Conservation (phyloP, 1,140 invertebrate species). For the Bradysia coprophila region DNA sequence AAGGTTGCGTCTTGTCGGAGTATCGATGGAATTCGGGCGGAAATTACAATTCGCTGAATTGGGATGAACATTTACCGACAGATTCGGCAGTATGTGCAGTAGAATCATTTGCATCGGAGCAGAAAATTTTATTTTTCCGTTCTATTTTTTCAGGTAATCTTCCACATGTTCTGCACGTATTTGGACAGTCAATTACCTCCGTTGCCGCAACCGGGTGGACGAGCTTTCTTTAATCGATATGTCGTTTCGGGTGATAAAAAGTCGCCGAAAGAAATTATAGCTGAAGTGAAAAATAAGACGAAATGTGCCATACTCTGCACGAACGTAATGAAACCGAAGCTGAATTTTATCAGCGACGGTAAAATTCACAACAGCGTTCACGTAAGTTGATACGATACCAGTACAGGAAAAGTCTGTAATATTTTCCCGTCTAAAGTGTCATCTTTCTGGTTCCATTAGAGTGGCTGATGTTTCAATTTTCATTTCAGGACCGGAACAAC, state of each 20-base stretch:
- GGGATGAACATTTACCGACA: slow-evolving; percentile 61
- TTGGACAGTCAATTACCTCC: slow-evolving; percentile 62
- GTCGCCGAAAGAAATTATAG: slow-evolving; percentile 24
- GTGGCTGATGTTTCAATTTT: not conserved
- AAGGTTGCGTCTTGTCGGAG: slow-evolving; percentile 61
- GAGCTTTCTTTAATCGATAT: slow-evolving; percentile 45
- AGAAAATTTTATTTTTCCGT: not conserved
- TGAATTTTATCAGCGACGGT: slow-evolving; percentile 23
- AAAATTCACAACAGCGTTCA: slow-evolving; percentile 19
- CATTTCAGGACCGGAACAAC: slow-evolving; percentile 62
- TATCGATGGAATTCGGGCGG: slow-evolving; percentile 65
- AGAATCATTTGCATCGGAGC: not conserved
- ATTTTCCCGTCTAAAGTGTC: not conserved
- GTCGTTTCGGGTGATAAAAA: slow-evolving; percentile 18
- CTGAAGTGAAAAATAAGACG: slow-evolving; percentile 12
- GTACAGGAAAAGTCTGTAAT: not conserved
- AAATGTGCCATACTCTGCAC: slow-evolving; percentile 19
- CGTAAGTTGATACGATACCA: not conserved
- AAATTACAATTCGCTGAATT: slow-evolving; percentile 47
- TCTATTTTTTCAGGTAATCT: slow-evolving; percentile 42
- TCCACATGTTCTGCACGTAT: slow-evolving; percentile 65
- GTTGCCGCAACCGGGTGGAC: slow-evolving; percentile 54
- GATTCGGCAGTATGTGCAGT: slow-evolving; percentile 46
- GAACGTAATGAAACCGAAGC: slow-evolving; percentile 17
- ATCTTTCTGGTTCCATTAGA: too few species aligned